These are phyloP conservation scores for Pseudoatta argentina DNA, from an alignment of 1,140 invertebrate genomes.

Conservation along the genomic window DNA sequence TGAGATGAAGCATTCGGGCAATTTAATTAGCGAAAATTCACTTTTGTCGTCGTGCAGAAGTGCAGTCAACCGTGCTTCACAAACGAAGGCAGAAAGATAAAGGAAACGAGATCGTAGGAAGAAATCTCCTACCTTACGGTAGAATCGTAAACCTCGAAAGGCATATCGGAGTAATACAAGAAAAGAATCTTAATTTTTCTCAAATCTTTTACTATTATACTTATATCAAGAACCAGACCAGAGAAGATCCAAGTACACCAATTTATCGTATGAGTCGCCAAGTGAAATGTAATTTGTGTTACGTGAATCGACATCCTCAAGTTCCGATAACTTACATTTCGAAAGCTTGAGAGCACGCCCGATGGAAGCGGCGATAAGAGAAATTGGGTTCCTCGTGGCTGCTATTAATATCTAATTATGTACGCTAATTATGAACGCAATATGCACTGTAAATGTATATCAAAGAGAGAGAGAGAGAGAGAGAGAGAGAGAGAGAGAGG, in stretches of 20 bases:
- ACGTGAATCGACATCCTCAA: constrained; percentile 63
- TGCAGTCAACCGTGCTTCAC: constrained; percentile 44
- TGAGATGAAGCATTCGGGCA: constrained; percentile 50
- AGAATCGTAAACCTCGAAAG: constrained; percentile 35
- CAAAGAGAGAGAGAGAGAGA: neutral
- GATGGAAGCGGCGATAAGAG: constrained; percentile 53
- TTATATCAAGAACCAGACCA: neutral
- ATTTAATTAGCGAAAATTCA: constrained; percentile 73
- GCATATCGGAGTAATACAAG: neutral
- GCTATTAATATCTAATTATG: constrained; percentile 51
- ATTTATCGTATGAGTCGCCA: constrained; percentile 65
- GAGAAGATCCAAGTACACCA: constrained; percentile 16
- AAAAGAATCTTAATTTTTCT: constrained; percentile 49
- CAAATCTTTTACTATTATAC: constrained; percentile 8
- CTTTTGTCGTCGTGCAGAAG: constrained; percentile 57
- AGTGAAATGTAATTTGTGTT: constrained; percentile 56
- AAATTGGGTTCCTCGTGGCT: constrained; percentile 51
- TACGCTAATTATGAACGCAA: constrained; percentile 58
- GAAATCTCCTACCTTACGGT: neutral
- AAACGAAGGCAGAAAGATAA: constrained; percentile 61
- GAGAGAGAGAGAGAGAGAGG: neutral
- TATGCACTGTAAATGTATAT: constrained; percentile 17
- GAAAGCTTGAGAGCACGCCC: constrained; percentile 12
- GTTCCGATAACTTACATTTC: constrained; percentile 38
- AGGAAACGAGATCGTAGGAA: constrained; percentile 12